phyloP scores from a whole-genome alignment of 1,140 invertebrate genomes.

The Magallana angulata region DNA sequence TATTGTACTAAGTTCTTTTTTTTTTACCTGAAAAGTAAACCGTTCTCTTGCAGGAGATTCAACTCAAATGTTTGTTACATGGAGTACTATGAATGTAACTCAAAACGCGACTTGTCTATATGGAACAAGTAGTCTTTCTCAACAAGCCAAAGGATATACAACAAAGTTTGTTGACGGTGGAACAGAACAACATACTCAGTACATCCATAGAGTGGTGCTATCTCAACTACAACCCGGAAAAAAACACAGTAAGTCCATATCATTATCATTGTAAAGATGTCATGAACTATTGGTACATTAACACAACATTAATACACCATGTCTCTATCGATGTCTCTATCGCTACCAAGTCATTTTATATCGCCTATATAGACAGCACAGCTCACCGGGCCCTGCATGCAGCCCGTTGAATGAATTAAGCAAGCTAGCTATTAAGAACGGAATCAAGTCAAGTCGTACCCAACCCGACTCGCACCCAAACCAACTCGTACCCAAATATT shows the following conservation, averaged over 20 bases:
- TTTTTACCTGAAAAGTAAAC: not conserved
- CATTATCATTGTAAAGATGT: not conserved
- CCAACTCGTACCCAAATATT: too few species aligned
- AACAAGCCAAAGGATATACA: conserved; percentile 82
- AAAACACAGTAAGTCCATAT: conserved; percentile 83
- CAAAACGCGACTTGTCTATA: conserved; percentile 87
- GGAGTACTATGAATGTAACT: conserved; percentile 89
- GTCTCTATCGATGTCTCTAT: too few species aligned
- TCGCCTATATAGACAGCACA: too few species aligned
- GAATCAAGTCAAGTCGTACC: too few species aligned
- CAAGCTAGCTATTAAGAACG: too few species aligned
- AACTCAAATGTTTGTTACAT: conserved; percentile 90
- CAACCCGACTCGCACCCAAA: too few species aligned
- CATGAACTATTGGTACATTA: not conserved
- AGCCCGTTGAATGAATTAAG: too few species aligned
- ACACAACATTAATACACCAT: not conserved
- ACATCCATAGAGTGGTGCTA: conserved; percentile 89
- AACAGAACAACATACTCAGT: conserved; percentile 84
- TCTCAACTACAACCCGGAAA: conserved; percentile 82
- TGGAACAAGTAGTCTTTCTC: conserved; percentile 82
- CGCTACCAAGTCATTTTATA: too few species aligned
- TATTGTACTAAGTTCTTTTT: too few species aligned
- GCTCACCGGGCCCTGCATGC: too few species aligned
- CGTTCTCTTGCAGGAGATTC: conserved; percentile 81
- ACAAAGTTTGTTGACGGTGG: conserved; percentile 90